A percentile compares a stretch with the other conserved stretches of the same genome.
Conservation (phyloP, 2,797 vertebrate genomes). For the Rhyacichthys aspro region DNA sequence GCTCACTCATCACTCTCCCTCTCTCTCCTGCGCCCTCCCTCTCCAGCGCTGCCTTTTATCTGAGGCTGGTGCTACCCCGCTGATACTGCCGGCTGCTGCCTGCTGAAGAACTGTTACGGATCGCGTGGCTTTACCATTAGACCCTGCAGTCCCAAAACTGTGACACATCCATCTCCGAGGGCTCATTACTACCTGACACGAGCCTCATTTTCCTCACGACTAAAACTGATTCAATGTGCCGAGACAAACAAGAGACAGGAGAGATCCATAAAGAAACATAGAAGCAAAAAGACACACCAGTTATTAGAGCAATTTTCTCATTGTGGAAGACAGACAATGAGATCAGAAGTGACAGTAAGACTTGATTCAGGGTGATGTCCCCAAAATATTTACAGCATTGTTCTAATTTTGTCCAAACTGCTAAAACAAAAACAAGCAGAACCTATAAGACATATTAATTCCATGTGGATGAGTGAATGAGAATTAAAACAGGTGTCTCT, state of each 20-base stretch:
- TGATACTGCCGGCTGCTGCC: slow-evolving; percentile 95
- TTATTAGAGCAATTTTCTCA: slow-evolving; percentile 57
- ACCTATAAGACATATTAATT: slow-evolving; percentile 4
- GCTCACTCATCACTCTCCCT: slow-evolving; percentile 82
- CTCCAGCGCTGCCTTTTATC: slow-evolving; percentile 84
- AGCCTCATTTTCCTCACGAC: slow-evolving; percentile 67
- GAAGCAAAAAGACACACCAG: slow-evolving; percentile 30
- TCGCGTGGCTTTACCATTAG: slow-evolving; percentile 93
- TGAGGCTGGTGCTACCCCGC: slow-evolving; percentile 87
- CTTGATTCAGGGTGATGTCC: slow-evolving; percentile 49
- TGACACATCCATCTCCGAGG: slow-evolving; percentile 81
- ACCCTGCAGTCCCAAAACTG: slow-evolving; percentile 91
- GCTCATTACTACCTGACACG: slow-evolving; percentile 74
- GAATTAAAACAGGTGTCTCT: too few relatives aligned
- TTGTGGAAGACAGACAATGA: slow-evolving; percentile 37
- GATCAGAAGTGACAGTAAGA: slow-evolving; percentile 60
- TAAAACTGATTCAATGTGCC: slow-evolving; percentile 53
- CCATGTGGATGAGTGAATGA: too few relatives aligned
- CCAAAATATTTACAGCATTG: slow-evolving; percentile 42
- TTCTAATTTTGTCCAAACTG: slow-evolving; percentile 38
- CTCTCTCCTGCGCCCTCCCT: slow-evolving; percentile 80
- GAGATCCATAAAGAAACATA: slow-evolving; percentile 40
- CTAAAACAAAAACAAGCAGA: slow-evolving; percentile 16
- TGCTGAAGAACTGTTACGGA: slow-evolving; percentile 97
- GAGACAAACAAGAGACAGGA: slow-evolving; percentile 39